Base-by-base conservation (phyloP, 2,888 invertebrate genomes). In the Brenthis ino region DNA sequence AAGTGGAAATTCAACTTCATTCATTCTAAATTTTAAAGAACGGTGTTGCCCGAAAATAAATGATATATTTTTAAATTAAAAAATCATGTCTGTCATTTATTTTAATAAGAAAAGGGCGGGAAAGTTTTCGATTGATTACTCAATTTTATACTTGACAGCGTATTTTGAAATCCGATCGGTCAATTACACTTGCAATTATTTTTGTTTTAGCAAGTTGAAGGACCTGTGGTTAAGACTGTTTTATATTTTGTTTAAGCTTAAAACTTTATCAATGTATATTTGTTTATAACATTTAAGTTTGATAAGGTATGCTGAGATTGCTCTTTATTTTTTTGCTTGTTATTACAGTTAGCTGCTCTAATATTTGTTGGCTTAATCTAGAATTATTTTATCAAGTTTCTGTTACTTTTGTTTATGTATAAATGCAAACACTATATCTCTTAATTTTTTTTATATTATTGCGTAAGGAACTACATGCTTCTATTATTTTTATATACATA, bases 41-140 rank as follows among this genome's bases (percentile, higher is more conserved):
- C 6, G 6, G 6, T 8, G 6, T 37, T 1, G 53, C 3, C 16
- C 12, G 53, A 20, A 20, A 14, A 56, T 8, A 1, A n/a, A n/a
- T 56, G 37, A 37, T 6, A 16, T 12, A 43, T n/a, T 11, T 37
- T 50, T 14, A 47, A 48, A 6, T 11, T n/a, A 50, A 28, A 61
- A 51, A 13, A 6, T 12, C 12, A 33, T 28, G 50, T 14, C n/a
- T 51, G 56, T 74, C 68, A 75, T 61, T 58, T 61, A 16, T 3
- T 28, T 14, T 28, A 12, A 61, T 20, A 60, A 11, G 54, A 75
- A 75, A 77, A 76, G 72, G 76, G 74, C 77, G 77, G 72, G 76
- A 80, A 79, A 79, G 75, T 75, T 76, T 74, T 76, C 71, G 76
- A 80, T 78, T 77, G 75, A 79, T 79, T 72, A 75, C 73, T 75